Evolutionary conservation across 2,888 invertebrate genomes (phyloP).

Genomic region (Mythimna lalbum): DNA sequence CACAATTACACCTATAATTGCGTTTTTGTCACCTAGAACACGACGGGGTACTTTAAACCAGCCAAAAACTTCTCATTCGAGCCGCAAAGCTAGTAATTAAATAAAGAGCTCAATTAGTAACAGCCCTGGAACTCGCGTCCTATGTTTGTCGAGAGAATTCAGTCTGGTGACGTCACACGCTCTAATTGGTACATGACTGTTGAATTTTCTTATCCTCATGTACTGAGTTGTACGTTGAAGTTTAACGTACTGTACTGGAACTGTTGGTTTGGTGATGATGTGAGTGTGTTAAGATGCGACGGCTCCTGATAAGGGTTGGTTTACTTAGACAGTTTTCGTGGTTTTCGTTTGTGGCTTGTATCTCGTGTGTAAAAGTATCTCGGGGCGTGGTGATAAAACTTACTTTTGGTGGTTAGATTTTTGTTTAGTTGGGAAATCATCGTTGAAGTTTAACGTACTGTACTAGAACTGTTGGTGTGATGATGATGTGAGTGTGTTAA

Average conservation of each 20-base stretch:
- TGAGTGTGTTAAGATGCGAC: slow-evolving; percentile 10
- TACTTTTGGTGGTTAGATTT: too few relatives aligned
- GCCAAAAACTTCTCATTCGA: slow-evolving; percentile 1
- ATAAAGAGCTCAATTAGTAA: slow-evolving; percentile 37
- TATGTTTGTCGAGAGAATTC: slow-evolving; percentile 53
- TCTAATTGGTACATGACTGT: slow-evolving; percentile 57
- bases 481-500: slow-evolving; percentile 17
- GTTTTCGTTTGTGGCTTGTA: too few relatives aligned
- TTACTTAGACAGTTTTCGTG: slow-evolving; percentile 6
- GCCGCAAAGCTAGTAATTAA: slow-evolving; percentile 19
- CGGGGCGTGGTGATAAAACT: too few relatives aligned
- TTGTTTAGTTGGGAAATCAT: too few relatives aligned
- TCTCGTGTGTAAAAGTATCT: too few relatives aligned
- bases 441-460: slow-evolving; percentile 36
- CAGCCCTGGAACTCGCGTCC: slow-evolving; percentile 51
- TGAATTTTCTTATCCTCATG: slow-evolving; percentile 51
- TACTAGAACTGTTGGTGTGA: slow-evolving; percentile 23
- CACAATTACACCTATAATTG: background rate
- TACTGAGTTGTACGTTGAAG: slow-evolving; percentile 32
- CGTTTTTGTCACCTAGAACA: background rate
- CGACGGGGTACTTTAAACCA: background rate
- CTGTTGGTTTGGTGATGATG: slow-evolving; percentile 23
- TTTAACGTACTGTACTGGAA: slow-evolving; percentile 23
- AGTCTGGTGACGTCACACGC: slow-evolving; percentile 55
- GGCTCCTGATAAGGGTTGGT: slow-evolving; percentile 31